Evolutionary conservation across 2,113 vertebrate species (phyloP).

Genomic region (Clarias batrachus): DNA sequence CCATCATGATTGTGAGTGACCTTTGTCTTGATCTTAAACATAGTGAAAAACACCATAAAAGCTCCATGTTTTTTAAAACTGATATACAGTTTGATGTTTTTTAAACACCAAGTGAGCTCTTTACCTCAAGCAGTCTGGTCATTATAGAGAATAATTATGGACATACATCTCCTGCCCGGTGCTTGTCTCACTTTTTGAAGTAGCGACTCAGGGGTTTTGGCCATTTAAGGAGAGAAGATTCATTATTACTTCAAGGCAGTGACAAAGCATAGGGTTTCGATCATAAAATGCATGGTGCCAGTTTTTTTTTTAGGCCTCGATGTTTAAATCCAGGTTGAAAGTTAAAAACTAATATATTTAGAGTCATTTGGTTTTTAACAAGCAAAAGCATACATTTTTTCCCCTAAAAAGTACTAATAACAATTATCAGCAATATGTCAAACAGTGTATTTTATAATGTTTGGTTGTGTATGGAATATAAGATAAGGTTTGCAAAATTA

Average conservation of each 20-base stretch:
- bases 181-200: conserved; percentile 64
- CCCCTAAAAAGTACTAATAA: background rate
- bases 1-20: conserved; percentile 68
- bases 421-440: background rate
- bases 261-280: conserved; percentile 63
- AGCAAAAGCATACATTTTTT: background rate
- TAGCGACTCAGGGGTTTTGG: conserved; percentile 57
- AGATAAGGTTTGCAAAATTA: background rate
- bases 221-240: conserved; percentile 60
- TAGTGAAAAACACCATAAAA: conserved; percentile 63
- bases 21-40: conserved; percentile 40
- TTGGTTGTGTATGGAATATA: background rate
- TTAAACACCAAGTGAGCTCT: conserved; percentile 55
- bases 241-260: conserved; percentile 64
- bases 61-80: conserved; percentile 55
- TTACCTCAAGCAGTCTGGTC: conserved; percentile 58
- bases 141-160: conserved; percentile 69
- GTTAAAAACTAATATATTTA: background rate
- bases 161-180: conserved; percentile 66
- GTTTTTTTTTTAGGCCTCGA: conserved; percentile 50
- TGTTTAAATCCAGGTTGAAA: conserved; percentile 30
- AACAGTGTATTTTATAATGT: background rate
- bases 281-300: conserved; percentile 55
- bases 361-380: background rate
- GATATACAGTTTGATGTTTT: conserved; percentile 67